Percentiles rank a stretch among this genome's conserved stretches.
Evolutionary conservation across 2,113 vertebrate genomes (phyloP).

Genomic region (Hiodon tergisus): DNA sequence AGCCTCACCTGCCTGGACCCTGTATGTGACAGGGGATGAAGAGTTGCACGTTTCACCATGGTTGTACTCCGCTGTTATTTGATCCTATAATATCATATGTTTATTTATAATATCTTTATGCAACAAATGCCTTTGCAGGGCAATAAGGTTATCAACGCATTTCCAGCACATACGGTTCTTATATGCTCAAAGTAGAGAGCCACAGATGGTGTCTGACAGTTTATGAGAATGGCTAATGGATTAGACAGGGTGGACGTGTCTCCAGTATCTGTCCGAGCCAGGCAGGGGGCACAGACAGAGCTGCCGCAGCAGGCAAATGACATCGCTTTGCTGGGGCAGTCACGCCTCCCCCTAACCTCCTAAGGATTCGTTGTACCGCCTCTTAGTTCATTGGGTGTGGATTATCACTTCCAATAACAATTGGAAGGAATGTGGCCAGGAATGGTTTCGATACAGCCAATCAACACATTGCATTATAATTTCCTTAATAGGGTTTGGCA

Average conservation of each 20-base stretch:
- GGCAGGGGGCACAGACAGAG: neutral
- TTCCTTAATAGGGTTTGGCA: neutral
- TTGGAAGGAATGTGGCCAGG: neutral
- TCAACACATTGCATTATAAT: neutral
- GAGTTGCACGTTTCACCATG: too few species aligned
- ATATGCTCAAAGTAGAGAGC: neutral
- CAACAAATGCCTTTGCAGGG: neutral
- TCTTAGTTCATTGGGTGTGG: neutral
- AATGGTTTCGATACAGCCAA: neutral
- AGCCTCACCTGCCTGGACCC: too few species aligned
- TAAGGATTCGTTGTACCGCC: neutral
- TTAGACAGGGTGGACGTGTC: neutral
- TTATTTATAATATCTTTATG: neutral
- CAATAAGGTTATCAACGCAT: neutral
- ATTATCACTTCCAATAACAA: neutral
- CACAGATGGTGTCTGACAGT: neutral
- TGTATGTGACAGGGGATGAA: too few species aligned
- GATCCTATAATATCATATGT: neutral
- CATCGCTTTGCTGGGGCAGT: neutral
- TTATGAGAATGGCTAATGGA: neutral
- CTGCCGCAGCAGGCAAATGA: neutral
- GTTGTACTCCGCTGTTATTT: neutral
- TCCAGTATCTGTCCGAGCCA: slow-evolving; percentile 7
- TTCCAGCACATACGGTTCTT: neutral
- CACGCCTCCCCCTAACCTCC: neutral